A percentile compares a stretch with the other conserved stretches of the same genome.
Evolutionary conservation across 2,113 vertebrate genomes (phyloP).

Genomic region (Bufo bufo): DNA sequence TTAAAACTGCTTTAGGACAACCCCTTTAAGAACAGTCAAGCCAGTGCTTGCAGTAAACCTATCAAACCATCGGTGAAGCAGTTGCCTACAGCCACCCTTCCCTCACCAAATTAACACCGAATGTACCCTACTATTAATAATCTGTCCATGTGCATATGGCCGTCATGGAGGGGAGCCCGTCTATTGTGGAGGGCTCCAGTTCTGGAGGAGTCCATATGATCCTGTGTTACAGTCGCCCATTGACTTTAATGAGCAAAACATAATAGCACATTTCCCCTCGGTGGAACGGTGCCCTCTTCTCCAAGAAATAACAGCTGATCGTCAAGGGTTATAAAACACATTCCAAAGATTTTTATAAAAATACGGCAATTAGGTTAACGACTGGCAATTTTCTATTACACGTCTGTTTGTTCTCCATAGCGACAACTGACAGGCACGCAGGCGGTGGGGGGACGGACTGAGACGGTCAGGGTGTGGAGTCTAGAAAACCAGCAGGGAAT

Average conservation of each 20-base stretch:
- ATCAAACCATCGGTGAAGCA: too few relatives aligned
- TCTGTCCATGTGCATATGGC: background rate
- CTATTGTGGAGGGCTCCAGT: background rate
- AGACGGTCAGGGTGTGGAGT: constrained; percentile 35
- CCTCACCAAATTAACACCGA: too few relatives aligned
- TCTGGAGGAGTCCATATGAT: background rate
- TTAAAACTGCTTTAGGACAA: too few relatives aligned
- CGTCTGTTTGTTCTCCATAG: background rate
- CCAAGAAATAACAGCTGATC: background rate
- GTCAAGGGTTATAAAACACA: background rate
- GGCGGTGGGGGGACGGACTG: background rate
- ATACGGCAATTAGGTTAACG: background rate
- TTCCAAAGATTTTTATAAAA: background rate
- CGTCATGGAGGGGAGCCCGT: background rate
- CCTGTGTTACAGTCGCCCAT: background rate
- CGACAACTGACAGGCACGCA: constrained; percentile 29
- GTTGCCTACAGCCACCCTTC: too few relatives aligned
- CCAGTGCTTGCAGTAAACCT: too few relatives aligned
- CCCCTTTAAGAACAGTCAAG: too few relatives aligned
- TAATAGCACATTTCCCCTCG: too few relatives aligned
- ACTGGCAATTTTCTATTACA: background rate
- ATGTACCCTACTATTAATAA: too few relatives aligned
- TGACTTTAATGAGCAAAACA: too few relatives aligned
- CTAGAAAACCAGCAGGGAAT: background rate
- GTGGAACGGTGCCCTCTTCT: background rate